Evolutionary conservation across 2,888 invertebrate genomes (phyloP).

Genomic region (Mimumesa dahlbomi): DNA sequence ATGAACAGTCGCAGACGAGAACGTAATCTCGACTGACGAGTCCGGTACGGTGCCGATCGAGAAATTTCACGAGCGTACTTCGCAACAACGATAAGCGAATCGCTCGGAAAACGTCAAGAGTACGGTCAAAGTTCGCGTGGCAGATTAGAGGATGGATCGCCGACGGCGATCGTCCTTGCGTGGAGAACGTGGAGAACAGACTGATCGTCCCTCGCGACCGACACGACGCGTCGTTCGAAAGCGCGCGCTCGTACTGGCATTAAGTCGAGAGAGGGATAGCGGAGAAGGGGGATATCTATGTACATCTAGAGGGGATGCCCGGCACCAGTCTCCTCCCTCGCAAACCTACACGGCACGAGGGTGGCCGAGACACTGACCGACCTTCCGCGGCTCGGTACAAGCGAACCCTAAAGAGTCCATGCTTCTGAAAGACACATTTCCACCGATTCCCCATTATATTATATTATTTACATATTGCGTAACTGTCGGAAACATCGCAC

Average conservation of each 20-base stretch:
- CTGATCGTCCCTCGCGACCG: conserved; percentile 70
- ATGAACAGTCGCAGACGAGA: conserved; percentile 12
- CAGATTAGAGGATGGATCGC: conserved; percentile 38
- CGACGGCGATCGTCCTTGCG: conserved; percentile 66
- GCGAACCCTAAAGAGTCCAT: conserved; percentile 40
- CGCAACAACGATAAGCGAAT: conserved; percentile 26
- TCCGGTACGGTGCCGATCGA: conserved; percentile 19
- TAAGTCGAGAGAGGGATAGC: conserved; percentile 61
- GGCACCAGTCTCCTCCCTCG: conserved; percentile 62
- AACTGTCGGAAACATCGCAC: too few relatives aligned
- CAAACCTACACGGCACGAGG: conserved; percentile 65
- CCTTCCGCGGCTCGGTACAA: conserved; percentile 49
- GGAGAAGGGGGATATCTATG: conserved; percentile 36
- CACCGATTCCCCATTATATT: too few relatives aligned
- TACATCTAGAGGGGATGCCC: conserved; percentile 60
- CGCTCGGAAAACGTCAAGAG: conserved; percentile 32
- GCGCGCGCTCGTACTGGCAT: conserved; percentile 72
- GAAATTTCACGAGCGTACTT: conserved; percentile 15
- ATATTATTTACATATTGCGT: too few relatives aligned
- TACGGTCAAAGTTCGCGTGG: conserved; percentile 65
- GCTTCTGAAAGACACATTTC: conserved; percentile 21
- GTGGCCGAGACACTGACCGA: conserved; percentile 71
- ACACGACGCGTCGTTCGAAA: conserved; percentile 74
- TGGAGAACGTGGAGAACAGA: conserved; percentile 76
- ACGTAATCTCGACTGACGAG: conserved; percentile 35